Evolutionary conservation across 2,113 vertebrate genomes (phyloP), one percentile per base, ranked within the genome.

Genomic region (Haemorhous mexicanus): DNA sequence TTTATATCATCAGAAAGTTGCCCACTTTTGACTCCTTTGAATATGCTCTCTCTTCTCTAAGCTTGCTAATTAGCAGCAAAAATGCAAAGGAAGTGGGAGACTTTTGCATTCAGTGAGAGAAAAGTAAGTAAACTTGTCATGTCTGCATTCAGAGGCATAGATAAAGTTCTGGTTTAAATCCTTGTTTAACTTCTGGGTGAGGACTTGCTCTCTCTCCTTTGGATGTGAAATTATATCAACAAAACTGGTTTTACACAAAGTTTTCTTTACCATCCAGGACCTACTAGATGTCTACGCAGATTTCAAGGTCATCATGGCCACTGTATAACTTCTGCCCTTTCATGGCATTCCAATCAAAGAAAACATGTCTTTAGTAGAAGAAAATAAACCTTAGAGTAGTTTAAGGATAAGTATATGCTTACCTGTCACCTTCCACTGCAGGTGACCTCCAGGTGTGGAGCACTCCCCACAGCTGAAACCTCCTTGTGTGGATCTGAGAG

Each of bases 1-100:
- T 70, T 87, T 94, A 50, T 92, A 76, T 78, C 32, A 83, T 93
- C 61, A 89, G 74, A 87, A 87, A 83, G 32, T 46, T 91, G 49
- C 27, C 64, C 88, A 55, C 27, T 91, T 87, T 93, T 96, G 47
- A 69, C 70, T 89, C 52, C 33, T 87, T 89, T 89, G 94, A 95
- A 91, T 83, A 78, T 50, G 13, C 44, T 77, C 70, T 84, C 30
- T 87, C 30, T 70, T 83, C 59, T 80, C 26, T 73, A 46, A 39
- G 16, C 53, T 73, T 92, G 75, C 35, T 88, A 86, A 91, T 95
- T 94, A 90, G 67, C 49, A 94, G 41, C 50, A 92, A 93, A 82
- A 90, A 67, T 39, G 21, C 46, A 80, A 80, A 76, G 22, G 28
- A 85, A 77, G 37, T 61, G 49, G 63, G 67, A 50, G 79, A 74